These are phyloP conservation scores for Nesidiocoris tenuis DNA, from an alignment of 2,888 invertebrate species.

Conservation along the genomic window DNA sequence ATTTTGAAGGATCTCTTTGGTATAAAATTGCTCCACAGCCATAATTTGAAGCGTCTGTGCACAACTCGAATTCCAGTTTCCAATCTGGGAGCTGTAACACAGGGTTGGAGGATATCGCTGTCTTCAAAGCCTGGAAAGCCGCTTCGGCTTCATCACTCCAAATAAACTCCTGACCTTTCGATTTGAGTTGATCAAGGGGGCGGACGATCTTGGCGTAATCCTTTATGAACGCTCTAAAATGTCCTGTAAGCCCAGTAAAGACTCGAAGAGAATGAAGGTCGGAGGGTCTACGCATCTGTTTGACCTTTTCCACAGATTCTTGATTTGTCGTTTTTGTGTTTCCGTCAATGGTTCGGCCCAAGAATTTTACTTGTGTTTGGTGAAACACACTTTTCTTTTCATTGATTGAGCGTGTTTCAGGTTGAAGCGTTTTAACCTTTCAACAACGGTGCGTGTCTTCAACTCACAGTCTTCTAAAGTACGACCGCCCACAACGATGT, in stretches of 20 bases:
- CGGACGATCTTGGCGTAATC: not conserved
- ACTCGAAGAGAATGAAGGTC: not conserved
- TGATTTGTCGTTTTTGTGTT: not conserved
- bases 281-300: not conserved
- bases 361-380: not conserved
- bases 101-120: not conserved
- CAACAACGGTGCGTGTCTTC: not conserved
- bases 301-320: not conserved
- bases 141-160: not conserved
- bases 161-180: not conserved
- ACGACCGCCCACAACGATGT: not conserved
- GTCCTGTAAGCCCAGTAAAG: too few relatives aligned
- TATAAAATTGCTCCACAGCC: conserved; percentile 16
- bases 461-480: too few relatives aligned
- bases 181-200: conserved; percentile 1
- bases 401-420: too few relatives aligned
- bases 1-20: not conserved
- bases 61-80: conserved; percentile 5
- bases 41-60: conserved; percentile 2
- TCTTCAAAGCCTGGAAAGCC: not conserved
- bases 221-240: not conserved
- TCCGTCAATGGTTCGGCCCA: not conserved
- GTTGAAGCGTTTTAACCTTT: not conserved
- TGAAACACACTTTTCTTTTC: not conserved
- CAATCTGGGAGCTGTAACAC: conserved; percentile 17